Percentiles rank a stretch among this genome's conserved stretches.
Conservation (phyloP, 2,888 invertebrate genomes). For the Hypomecis punctinalis region DNA sequence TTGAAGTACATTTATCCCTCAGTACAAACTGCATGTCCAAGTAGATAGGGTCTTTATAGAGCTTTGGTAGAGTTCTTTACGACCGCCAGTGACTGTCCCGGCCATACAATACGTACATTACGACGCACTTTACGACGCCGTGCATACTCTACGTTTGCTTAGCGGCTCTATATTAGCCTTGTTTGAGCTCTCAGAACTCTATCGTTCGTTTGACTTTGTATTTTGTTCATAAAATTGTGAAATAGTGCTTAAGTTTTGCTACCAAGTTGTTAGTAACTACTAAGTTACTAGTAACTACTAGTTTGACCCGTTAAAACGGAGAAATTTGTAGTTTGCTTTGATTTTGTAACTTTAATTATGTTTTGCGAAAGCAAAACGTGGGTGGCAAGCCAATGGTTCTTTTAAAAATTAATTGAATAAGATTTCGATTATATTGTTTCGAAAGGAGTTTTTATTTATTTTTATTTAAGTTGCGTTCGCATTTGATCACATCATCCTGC, state of each 20-base stretch:
- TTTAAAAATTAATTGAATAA: too few relatives aligned
- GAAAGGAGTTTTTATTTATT: too few relatives aligned
- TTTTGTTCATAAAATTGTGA: slow-evolving; percentile 4
- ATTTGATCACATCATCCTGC: too few relatives aligned
- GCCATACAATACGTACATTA: slow-evolving; percentile 17
- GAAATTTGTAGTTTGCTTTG: too few relatives aligned
- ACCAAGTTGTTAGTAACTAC: not conserved
- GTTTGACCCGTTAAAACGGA: too few relatives aligned
- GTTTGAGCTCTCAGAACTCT: slow-evolving; percentile 30
- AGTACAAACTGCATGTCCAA: not conserved
- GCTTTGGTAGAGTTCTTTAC: slow-evolving; percentile 15
- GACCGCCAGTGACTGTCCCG: not conserved
- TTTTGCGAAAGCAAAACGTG: too few relatives aligned
- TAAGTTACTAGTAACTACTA: too few relatives aligned
- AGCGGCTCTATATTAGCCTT: slow-evolving; percentile 36
- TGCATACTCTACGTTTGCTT: slow-evolving; percentile 25
- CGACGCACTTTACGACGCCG: slow-evolving; percentile 9
- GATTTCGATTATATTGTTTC: too few relatives aligned
- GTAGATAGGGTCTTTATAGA: slow-evolving; percentile 6
- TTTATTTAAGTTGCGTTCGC: too few relatives aligned
- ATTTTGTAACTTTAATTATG: too few relatives aligned
- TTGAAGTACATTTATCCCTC: too few relatives aligned
- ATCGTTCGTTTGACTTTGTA: slow-evolving; percentile 9
- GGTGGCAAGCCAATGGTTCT: too few relatives aligned
- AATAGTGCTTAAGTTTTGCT: not conserved